Conservation (phyloP, 2,113 vertebrate species). For the Dinomys branickii region DNA sequence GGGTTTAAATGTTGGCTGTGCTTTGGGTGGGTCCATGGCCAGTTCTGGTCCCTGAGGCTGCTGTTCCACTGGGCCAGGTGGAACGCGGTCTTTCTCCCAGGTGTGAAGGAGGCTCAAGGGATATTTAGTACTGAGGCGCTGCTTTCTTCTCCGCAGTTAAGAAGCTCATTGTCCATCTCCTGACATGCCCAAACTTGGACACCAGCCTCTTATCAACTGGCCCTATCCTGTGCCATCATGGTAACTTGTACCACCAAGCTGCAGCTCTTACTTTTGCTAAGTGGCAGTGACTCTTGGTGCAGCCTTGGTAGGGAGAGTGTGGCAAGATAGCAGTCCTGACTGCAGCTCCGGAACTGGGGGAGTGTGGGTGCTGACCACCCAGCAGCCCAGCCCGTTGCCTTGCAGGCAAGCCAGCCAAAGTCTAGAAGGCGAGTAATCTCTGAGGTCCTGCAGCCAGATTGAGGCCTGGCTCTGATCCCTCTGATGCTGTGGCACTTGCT, state of each 20-base stretch:
- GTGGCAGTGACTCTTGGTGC: neutral
- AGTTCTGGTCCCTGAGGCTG: neutral
- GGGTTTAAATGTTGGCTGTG: neutral
- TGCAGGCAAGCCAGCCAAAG: neutral
- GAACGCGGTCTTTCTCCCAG: rapidly evolving
- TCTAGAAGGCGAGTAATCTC: neutral
- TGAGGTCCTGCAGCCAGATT: neutral
- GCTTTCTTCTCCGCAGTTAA: neutral
- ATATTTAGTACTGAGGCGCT: rapidly evolving
- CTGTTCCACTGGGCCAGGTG: neutral
- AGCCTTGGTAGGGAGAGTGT: neutral
- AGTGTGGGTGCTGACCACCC: neutral
- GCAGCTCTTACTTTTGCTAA: neutral
- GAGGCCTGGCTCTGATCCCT: neutral
- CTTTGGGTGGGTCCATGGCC: neutral
- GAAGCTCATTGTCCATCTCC: neutral
- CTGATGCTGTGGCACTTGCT: neutral
- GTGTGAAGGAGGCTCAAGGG: neutral
- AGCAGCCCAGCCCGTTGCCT: neutral
- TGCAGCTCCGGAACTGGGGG: neutral
- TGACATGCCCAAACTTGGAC: neutral
- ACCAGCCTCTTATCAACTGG: neutral
- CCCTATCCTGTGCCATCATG: neutral
- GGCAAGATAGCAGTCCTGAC: neutral
- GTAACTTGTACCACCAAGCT: neutral